These are phyloP conservation scores for Dysmachus trigonus DNA, from an alignment of 2,888 invertebrate species.

Conservation along the genomic window DNA sequence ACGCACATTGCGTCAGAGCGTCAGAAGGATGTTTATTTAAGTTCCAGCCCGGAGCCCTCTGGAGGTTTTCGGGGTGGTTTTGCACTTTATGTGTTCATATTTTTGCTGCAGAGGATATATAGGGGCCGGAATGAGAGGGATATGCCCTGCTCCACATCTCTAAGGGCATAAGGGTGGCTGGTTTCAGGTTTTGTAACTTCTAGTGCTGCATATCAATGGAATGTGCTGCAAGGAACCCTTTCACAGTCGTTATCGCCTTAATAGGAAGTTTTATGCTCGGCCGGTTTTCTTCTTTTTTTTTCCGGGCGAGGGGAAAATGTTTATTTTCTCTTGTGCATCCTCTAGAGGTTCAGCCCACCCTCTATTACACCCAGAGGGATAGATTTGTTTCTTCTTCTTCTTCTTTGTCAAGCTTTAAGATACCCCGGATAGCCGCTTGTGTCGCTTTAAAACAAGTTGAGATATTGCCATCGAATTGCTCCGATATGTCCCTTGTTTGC, in stretches of 20 bases:
- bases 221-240: constrained; percentile 36
- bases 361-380: neutral
- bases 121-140: neutral
- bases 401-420: neutral
- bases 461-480: neutral
- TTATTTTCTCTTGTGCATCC: neutral
- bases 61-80: constrained; percentile 35
- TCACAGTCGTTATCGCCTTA: constrained; percentile 6
- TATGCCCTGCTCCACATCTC: neutral
- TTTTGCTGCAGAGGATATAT: constrained; percentile 11
- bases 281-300: neutral
- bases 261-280: constrained; percentile 30
- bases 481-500: neutral
- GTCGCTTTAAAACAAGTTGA: neutral
- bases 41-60: constrained; percentile 23
- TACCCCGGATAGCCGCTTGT: neutral
- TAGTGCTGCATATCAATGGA: constrained; percentile 35
- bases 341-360: neutral
- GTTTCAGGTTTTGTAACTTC: neutral
- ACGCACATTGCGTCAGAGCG: constrained; percentile 38
- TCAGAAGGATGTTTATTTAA: constrained; percentile 36
- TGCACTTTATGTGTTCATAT: constrained; percentile 40
- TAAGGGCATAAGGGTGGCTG: neutral
- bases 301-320: neutral
- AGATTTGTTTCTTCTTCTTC: neutral